Conservation (phyloP, 1,140 invertebrate genomes). For the Berghia stephanieae region DNA sequence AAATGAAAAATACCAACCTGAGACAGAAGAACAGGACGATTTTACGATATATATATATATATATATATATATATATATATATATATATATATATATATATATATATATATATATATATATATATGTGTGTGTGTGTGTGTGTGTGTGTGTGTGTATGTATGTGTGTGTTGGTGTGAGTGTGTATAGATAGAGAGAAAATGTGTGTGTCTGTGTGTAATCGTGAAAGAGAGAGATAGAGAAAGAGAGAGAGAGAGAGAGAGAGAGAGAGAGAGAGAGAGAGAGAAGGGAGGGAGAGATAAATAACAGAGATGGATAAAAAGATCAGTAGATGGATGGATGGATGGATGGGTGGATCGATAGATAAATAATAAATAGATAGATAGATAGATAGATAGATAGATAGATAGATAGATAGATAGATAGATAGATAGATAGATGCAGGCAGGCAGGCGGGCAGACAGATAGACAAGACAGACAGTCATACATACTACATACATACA, state of each 20-base stretch:
- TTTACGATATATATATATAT: no score
- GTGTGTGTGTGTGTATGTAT: not conserved
- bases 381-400: no score
- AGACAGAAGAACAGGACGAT: no score
- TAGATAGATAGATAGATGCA: not conserved
- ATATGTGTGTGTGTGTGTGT: not conserved
- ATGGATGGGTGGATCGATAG: no score
- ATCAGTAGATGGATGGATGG: not conserved
- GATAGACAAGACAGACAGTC: not conserved
- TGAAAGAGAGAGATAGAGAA: not conserved
- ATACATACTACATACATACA: no score
- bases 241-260: not conserved
- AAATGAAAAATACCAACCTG: no score
- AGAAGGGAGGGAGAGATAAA: no score
- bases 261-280: not conserved
- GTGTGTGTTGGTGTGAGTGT: slow-evolving; percentile 10
- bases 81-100: not conserved
- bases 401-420: no score
- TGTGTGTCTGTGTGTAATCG: not conserved
- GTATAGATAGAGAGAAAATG: not conserved
- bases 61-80: not conserved
- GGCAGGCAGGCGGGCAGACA: no score
- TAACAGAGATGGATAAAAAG: not conserved
- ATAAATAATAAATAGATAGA: no score
- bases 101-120: not conserved